phyloP scores from a whole-genome alignment of 2,888 invertebrate species.

The Drosophila limbata region DNA sequence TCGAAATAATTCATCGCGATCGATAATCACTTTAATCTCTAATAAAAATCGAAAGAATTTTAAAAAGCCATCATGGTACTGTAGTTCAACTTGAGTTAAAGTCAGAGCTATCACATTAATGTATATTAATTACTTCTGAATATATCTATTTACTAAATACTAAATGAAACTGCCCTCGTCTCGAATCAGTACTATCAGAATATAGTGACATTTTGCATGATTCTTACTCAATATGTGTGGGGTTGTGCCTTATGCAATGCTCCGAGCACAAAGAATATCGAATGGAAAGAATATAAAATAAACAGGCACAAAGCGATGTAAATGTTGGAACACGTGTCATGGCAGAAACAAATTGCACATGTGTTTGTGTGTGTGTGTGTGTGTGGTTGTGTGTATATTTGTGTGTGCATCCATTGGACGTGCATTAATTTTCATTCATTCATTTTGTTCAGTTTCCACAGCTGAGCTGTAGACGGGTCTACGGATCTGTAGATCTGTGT shows the following conservation, averaged over 20 bases:
- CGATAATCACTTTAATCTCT: too few species aligned
- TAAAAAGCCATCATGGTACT: too few species aligned
- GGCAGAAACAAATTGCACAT: slow-evolving; percentile 9
- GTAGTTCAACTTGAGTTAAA: too few species aligned
- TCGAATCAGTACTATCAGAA: slow-evolving; percentile 25
- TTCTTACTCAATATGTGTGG: slow-evolving; percentile 24
- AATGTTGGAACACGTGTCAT: slow-evolving; percentile 42
- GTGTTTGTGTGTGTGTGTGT: background rate
- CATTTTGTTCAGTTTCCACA: slow-evolving; percentile 3
- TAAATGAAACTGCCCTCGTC: slow-evolving; percentile 23
- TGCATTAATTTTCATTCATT: slow-evolving; percentile 31
- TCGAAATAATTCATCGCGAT: too few species aligned
- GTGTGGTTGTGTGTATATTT: slow-evolving; percentile 4
- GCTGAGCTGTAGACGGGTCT: background rate
- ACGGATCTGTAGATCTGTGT: slow-evolving; percentile 12
- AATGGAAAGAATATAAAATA: slow-evolving; percentile 19
- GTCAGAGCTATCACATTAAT: too few species aligned
- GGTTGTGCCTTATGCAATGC: slow-evolving; percentile 49
- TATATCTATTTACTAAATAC: background rate
- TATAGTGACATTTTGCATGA: slow-evolving; percentile 45
- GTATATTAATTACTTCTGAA: too few species aligned
- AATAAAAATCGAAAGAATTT: too few species aligned
- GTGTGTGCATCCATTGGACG: slow-evolving; percentile 3
- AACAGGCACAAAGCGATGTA: slow-evolving; percentile 14
- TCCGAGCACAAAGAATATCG: slow-evolving; percentile 32